These are phyloP conservation scores for Bovichtus diacanthus DNA, from an alignment of 2,797 vertebrate genomes.

Conservation along the genomic window DNA sequence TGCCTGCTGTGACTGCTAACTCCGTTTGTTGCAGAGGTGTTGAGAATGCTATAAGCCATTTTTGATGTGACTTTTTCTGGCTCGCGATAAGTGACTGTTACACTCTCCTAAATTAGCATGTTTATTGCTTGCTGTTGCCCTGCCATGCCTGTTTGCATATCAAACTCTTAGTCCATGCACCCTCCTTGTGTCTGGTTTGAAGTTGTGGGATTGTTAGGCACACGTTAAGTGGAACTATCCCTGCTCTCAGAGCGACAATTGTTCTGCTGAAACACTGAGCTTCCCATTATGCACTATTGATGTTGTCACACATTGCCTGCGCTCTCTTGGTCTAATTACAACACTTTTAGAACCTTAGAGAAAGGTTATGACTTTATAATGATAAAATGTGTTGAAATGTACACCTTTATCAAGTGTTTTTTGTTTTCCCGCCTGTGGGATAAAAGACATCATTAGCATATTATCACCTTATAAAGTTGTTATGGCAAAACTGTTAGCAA, in stretches of 20 bases:
- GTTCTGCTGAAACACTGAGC: slow-evolving; percentile 55
- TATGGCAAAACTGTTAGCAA: not conserved
- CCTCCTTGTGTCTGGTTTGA: slow-evolving; percentile 73
- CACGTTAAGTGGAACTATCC: slow-evolving; percentile 68
- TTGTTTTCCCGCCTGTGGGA: not conserved
- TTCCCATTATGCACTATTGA: slow-evolving; percentile 62
- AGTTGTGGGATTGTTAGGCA: slow-evolving; percentile 65
- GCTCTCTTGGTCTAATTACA: slow-evolving; percentile 54
- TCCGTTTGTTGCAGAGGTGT: slow-evolving; percentile 58
- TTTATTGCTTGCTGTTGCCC: slow-evolving; percentile 85
- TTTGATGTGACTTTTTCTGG: slow-evolving; percentile 61
- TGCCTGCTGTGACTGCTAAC: slow-evolving; percentile 48
- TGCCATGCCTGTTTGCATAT: slow-evolving; percentile 83
- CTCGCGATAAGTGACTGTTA: slow-evolving; percentile 80
- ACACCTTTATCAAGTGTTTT: not conserved
- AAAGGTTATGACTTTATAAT: not conserved
- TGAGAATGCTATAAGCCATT: slow-evolving; percentile 62
- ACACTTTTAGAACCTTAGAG: slow-evolving; percentile 34
- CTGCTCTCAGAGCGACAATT: slow-evolving; percentile 51
- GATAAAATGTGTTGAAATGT: not conserved
- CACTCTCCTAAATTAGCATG: slow-evolving; percentile 84
- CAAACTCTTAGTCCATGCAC: slow-evolving; percentile 67
- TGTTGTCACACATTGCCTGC: slow-evolving; percentile 18
- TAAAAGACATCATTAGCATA: not conserved
- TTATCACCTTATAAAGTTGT: not conserved